Evolutionary conservation across 2,113 vertebrate genomes (phyloP).

Genomic region (Pluvialis apricaria): DNA sequence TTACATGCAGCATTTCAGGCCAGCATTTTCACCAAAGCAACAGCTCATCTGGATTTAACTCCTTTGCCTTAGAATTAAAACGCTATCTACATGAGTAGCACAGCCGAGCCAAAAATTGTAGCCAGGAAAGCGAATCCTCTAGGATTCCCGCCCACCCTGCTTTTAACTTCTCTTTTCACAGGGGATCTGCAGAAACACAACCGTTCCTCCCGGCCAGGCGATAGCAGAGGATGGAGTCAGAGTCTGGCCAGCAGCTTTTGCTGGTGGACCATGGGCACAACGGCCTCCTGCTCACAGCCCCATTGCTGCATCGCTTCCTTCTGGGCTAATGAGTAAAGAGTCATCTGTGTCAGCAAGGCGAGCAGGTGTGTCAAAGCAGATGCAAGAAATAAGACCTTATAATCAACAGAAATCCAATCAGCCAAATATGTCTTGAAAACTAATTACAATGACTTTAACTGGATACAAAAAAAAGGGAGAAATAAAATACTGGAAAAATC

Average conservation of each 20-base stretch:
- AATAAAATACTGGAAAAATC: not conserved
- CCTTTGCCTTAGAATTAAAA: conserved; percentile 4
- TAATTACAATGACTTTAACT: not conserved
- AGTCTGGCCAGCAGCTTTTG: not conserved
- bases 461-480: not conserved
- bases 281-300: not conserved
- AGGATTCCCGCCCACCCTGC: not conserved
- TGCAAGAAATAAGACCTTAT: not conserved
- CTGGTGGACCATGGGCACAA: not conserved
- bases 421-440: not conserved
- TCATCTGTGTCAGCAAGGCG: not conserved
- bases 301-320: not conserved
- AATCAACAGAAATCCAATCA: conserved; percentile 23
- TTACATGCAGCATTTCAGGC: not conserved
- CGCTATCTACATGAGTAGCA: not conserved
- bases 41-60: conserved; percentile 1
- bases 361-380: not conserved
- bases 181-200: not conserved
- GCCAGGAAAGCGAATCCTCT: not conserved
- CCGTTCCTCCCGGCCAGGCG: not conserved
- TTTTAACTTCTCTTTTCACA: not conserved
- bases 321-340: not conserved
- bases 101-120: not conserved
- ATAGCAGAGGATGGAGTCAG: not conserved
- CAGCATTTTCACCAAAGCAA: not conserved